Conservation (phyloP, 2,113 vertebrate species). For the Loxodonta africana region DNA sequence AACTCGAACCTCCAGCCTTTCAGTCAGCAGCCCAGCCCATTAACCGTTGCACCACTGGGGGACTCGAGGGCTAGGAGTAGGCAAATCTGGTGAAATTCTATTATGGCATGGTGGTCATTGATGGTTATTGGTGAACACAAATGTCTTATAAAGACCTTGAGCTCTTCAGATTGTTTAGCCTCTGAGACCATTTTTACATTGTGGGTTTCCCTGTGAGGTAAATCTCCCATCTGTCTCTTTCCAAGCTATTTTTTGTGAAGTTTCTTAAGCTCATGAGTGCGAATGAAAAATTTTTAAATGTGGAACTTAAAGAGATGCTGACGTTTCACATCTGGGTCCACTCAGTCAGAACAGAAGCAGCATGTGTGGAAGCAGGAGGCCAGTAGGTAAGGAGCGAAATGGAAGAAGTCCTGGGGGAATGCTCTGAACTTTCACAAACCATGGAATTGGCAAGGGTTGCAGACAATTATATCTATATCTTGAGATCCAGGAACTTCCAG, state of each 20-base stretch:
- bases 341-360: not conserved
- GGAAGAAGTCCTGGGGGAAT: not conserved
- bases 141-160: not conserved
- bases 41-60: no score
- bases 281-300: not conserved
- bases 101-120: accelerated
- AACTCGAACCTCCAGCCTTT: no score
- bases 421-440: not conserved
- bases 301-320: not conserved
- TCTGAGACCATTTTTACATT: not conserved
- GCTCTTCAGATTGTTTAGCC: not conserved
- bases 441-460: not conserved
- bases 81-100: not conserved
- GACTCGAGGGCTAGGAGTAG: not conserved
- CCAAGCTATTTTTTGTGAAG: not conserved
- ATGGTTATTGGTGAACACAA: not conserved
- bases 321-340: not conserved
- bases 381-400: not conserved
- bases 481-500: not conserved
- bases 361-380: not conserved
- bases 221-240: not conserved
- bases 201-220: not conserved
- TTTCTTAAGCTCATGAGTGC: not conserved
- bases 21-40: no score
- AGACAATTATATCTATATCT: not conserved